Conservation (phyloP, 2,888 invertebrate genomes). For the Mactromeris polynyma region DNA sequence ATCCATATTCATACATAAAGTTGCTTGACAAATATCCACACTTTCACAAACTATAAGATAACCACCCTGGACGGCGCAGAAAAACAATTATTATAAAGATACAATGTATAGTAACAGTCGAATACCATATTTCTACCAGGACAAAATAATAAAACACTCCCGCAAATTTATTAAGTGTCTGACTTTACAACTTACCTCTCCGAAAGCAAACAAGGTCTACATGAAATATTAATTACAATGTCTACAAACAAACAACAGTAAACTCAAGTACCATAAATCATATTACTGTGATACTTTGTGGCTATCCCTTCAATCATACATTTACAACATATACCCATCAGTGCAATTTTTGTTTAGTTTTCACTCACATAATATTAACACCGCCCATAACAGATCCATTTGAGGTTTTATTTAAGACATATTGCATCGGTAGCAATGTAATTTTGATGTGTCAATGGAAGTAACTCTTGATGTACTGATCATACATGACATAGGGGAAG, state of each 20-base stretch:
- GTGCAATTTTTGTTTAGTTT: no score
- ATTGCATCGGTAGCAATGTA: no score
- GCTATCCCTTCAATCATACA: no score
- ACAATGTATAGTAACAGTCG: background rate
- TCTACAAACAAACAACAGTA: background rate
- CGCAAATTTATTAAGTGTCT: slow-evolving; percentile 56
- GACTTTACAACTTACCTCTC: slow-evolving; percentile 35
- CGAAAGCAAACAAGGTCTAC: background rate
- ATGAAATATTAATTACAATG: background rate
- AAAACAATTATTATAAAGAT: slow-evolving; percentile 8
- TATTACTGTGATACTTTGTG: background rate
- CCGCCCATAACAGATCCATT: no score
- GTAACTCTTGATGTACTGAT: no score
- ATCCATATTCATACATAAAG: slow-evolving; percentile 39
- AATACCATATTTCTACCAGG: background rate
- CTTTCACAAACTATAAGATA: background rate
- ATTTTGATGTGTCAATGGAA: no score
- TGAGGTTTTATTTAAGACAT: no score
- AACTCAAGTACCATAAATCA: slow-evolving; percentile 3
- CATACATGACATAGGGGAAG: no score
- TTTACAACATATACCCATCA: no score
- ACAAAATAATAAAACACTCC: slow-evolving; percentile 26
- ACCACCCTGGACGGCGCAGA: background rate
- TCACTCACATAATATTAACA: no score
- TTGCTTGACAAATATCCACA: background rate